Conservation (phyloP, 2,888 invertebrate genomes). For the Busseola fusca region DNA sequence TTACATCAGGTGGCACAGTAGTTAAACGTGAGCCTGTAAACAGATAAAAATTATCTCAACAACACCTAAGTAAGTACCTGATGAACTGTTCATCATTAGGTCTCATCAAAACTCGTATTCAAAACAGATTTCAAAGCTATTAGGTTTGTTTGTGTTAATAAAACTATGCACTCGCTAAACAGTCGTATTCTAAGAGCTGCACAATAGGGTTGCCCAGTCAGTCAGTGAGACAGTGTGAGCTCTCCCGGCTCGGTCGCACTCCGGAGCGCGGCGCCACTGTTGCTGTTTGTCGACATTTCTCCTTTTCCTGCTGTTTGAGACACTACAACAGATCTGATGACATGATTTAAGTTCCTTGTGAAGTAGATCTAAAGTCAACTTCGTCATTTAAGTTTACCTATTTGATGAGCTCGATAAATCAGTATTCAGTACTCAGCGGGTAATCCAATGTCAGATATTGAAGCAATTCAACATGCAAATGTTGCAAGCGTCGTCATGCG, state of each 20-base stretch:
- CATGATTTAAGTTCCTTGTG: conserved; percentile 10
- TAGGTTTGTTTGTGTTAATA: conserved; percentile 1
- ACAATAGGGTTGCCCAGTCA: conserved; percentile 9
- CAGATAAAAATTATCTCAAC: not conserved
- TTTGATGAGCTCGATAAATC: conserved; percentile 1
- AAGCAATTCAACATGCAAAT: not conserved
- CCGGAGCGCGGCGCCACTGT: conserved; percentile 14
- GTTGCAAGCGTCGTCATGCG: not conserved
- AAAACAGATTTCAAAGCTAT: not conserved
- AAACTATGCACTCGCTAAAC: conserved; percentile 15
- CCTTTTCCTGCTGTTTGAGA: conserved; percentile 26
- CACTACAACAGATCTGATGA: conserved; percentile 17
- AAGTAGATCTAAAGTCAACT: not conserved
- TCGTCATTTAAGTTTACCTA: not conserved
- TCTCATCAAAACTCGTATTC: not conserved
- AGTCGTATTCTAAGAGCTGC: conserved; percentile 11
- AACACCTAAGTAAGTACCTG: not conserved
- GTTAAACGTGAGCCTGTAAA: no score
- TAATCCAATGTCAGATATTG: not conserved
- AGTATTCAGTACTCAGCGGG: not conserved
- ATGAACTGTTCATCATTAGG: not conserved
- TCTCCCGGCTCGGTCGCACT: not conserved
- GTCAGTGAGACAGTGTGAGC: conserved; percentile 11
- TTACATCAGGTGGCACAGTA: not conserved
- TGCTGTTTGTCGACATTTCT: conserved; percentile 27